These are phyloP conservation scores for Drosophila anomalata DNA, from an alignment of 2,888 invertebrate genomes.

Conservation along the genomic window DNA sequence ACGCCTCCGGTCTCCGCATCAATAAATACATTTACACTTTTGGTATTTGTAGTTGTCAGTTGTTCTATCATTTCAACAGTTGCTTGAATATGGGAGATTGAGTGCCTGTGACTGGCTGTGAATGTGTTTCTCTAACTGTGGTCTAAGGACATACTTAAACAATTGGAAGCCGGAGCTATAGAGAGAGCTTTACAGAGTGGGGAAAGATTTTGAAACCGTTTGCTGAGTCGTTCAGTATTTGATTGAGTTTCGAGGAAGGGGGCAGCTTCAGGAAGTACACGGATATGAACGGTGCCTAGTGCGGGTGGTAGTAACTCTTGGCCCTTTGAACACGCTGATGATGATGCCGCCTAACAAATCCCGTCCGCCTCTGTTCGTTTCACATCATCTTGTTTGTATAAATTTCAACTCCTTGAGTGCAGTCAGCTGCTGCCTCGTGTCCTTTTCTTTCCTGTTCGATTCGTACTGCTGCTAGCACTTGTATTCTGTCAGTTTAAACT, in stretches of 20 bases:
- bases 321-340: constrained; percentile 41
- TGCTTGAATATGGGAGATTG: constrained; percentile 43
- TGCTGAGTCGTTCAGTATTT: constrained; percentile 41
- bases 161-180: background rate
- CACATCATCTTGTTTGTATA: constrained; percentile 14
- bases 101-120: constrained; percentile 13
- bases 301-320: constrained; percentile 37
- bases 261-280: constrained; percentile 1
- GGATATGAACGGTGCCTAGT: constrained; percentile 30
- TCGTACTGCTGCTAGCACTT: constrained; percentile 26
- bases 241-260: constrained; percentile 33
- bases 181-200: constrained; percentile 14
- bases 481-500: constrained; percentile 75
- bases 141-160: constrained; percentile 13
- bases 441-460: background rate
- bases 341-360: constrained; percentile 3
- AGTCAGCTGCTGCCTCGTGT: constrained; percentile 33
- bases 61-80: constrained; percentile 36
- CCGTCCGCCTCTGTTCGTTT: constrained; percentile 1
- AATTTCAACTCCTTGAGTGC: constrained; percentile 21
- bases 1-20: constrained; percentile 14
- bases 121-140: constrained; percentile 10
- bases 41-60: constrained; percentile 12
- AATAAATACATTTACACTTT: constrained; percentile 37
- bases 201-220: constrained; percentile 65